These are phyloP conservation scores for Conopomorpha cramerella DNA, from an alignment of 1,140 invertebrate genomes.

Conservation along the genomic window DNA sequence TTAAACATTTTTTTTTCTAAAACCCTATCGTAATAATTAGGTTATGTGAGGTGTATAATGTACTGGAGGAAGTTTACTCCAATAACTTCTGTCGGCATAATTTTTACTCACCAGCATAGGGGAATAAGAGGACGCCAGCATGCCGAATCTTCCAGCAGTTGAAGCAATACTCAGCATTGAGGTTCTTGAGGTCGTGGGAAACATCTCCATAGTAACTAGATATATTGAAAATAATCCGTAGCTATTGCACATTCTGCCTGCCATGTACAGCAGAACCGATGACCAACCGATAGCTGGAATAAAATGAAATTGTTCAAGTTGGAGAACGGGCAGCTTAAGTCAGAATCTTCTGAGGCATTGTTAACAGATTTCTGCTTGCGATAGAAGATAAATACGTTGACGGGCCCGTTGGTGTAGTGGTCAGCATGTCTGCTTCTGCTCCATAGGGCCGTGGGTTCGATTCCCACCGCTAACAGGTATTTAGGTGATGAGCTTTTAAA, in stretches of 20 bases:
- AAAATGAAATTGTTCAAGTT: too few relatives aligned
- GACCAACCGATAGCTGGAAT: conserved; percentile 29
- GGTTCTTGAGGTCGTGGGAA: conserved; percentile 69
- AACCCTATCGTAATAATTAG: not conserved
- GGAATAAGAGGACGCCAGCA: conserved; percentile 68
- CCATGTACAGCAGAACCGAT: conserved; percentile 55
- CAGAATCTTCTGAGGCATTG: too few relatives aligned
- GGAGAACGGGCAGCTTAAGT: too few relatives aligned
- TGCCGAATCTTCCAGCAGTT: conserved; percentile 69
- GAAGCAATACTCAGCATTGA: conserved; percentile 68
- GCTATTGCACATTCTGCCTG: conserved; percentile 69
- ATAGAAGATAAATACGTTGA: too few relatives aligned
- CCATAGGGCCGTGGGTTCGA: too few relatives aligned
- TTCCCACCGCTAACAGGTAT: too few relatives aligned
- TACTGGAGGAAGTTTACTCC: too few relatives aligned
- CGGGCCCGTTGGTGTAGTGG: too few relatives aligned
- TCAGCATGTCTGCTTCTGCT: too few relatives aligned
- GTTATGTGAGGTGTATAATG: not conserved
- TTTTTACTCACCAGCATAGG: conserved; percentile 54
- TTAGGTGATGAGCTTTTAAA: too few relatives aligned
- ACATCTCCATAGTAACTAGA: conserved; percentile 71
- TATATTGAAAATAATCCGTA: conserved; percentile 64
- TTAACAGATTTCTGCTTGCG: too few relatives aligned
- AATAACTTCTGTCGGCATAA: too few relatives aligned
- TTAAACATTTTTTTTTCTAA: not conserved